phyloP scores from a whole-genome alignment of 2,797 vertebrate species.

The Sebastes hubbsi region DNA sequence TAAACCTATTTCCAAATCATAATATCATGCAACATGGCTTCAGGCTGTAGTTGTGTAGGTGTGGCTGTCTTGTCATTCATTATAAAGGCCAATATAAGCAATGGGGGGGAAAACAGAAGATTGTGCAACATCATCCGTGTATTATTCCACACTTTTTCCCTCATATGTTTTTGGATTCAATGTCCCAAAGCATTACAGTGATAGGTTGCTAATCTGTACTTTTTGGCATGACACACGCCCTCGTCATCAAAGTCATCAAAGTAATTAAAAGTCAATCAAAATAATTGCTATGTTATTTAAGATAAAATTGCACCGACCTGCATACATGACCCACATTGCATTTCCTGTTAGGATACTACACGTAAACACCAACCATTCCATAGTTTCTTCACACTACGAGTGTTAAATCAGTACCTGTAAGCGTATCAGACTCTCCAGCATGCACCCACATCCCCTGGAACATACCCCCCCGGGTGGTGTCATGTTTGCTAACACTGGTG shows the following conservation, averaged over 20 bases:
- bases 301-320: not conserved
- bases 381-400: not conserved
- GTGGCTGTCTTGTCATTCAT: not conserved
- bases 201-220: not conserved
- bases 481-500: conserved; percentile 24
- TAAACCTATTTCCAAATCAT: conserved; percentile 11
- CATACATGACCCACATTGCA: not conserved
- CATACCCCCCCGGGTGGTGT: not conserved
- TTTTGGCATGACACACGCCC: not conserved
- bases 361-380: no score
- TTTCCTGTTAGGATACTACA: not conserved
- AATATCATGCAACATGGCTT: conserved; percentile 1
- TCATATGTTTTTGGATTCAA: not conserved
- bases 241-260: not conserved
- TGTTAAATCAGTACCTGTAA: not conserved
- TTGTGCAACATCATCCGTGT: conserved; percentile 10
- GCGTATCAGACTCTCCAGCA: not conserved
- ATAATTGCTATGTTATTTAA: not conserved
- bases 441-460: not conserved
- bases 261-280: not conserved
- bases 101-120: not conserved
- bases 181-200: not conserved
- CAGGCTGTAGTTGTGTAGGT: conserved; percentile 42
- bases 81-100: not conserved
- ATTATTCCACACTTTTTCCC: not conserved